phyloP scores from a whole-genome alignment of 2,113 vertebrate species.

The Pithys albifrons region DNA sequence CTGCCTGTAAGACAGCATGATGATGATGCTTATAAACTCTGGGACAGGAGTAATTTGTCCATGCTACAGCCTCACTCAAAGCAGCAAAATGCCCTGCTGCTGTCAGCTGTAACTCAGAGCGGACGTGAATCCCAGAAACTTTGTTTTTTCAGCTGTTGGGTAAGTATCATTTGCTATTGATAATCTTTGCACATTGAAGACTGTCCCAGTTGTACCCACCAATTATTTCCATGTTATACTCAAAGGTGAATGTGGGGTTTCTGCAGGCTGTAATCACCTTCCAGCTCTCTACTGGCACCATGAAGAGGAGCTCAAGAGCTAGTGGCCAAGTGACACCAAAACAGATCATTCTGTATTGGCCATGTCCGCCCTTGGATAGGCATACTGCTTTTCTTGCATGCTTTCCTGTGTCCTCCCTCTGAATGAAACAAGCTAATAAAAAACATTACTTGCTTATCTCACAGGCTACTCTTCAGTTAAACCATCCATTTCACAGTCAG shows the following conservation, averaged over 20 bases:
- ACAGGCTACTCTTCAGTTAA: background rate
- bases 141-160: background rate
- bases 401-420: background rate
- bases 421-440: background rate
- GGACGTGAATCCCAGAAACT: fast-evolving
- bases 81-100: background rate
- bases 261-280: background rate
- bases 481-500: background rate
- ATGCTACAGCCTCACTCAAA: background rate
- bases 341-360: background rate
- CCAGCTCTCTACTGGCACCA: background rate
- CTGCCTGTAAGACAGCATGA: background rate
- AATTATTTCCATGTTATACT: background rate
- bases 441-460: background rate
- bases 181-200: background rate
- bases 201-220: background rate
- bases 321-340: background rate
- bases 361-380: background rate
- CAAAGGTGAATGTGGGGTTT: background rate
- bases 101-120: background rate
- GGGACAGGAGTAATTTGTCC: background rate
- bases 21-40: background rate
- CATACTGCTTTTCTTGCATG: background rate
- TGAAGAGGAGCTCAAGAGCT: fast-evolving
- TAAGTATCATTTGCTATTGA: background rate